A percentile compares a stretch with the other conserved stretches of the same genome.
Conservation (phyloP, 2,113 vertebrate genomes). For the Dermatemys mawii region DNA sequence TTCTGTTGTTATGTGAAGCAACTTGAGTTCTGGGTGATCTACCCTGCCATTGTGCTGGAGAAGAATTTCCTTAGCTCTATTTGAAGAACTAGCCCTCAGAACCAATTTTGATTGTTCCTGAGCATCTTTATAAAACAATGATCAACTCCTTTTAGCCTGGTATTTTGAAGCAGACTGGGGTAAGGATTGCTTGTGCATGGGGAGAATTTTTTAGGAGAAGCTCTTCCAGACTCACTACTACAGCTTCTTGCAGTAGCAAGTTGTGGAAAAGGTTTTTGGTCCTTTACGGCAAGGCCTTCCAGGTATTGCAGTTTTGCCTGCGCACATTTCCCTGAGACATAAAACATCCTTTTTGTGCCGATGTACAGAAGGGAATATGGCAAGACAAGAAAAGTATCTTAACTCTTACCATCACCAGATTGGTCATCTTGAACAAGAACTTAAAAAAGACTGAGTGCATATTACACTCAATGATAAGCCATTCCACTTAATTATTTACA, state of each 20-base stretch:
- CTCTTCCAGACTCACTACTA: neutral
- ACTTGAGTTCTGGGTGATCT: neutral
- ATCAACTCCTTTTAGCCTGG: neutral
- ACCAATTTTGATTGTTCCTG: neutral
- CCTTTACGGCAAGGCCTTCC: too few species aligned
- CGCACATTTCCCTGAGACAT: too few species aligned
- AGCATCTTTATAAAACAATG: neutral
- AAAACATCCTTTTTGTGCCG: too few species aligned
- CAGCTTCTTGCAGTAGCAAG: neutral
- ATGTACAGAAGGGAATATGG: too few species aligned
- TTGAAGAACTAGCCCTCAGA: neutral
- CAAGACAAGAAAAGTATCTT: too few species aligned
- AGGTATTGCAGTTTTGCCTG: too few species aligned
- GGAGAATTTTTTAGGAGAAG: neutral
- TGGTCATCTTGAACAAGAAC: too few species aligned
- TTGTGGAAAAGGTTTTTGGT: neutral
- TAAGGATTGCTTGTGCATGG: neutral
- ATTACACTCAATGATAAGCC: neutral
- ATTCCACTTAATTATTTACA: neutral
- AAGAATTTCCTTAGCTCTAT: neutral
- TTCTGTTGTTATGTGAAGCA: neutral
- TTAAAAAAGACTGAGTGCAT: too few species aligned
- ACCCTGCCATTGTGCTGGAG: neutral
- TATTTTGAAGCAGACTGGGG: neutral
- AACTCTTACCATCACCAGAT: too few species aligned